Evolutionary conservation across 2,797 vertebrate genomes (phyloP).

Genomic region (Labroides dimidiatus): DNA sequence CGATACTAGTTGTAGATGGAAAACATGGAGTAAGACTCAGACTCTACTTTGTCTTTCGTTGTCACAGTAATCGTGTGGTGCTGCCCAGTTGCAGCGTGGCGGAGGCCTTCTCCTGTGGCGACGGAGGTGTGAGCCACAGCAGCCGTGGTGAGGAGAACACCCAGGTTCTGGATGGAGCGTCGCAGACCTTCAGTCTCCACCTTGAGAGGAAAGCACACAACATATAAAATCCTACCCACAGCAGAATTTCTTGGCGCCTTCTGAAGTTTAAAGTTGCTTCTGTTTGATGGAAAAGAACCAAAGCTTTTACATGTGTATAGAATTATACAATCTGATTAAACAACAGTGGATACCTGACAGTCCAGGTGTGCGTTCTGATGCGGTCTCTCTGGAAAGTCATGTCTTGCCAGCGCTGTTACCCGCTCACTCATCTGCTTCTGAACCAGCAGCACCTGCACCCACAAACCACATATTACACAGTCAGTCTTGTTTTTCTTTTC

Average conservation of each 20-base stretch:
- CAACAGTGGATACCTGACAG: constrained; percentile 77
- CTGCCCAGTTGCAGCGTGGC: constrained; percentile 92
- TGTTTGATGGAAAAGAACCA: background rate
- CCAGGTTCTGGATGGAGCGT: constrained; percentile 94
- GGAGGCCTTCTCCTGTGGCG: constrained; percentile 93
- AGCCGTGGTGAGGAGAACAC: constrained; percentile 90
- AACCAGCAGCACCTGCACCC: constrained; percentile 88
- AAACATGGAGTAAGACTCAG: background rate
- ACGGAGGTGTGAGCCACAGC: constrained; percentile 92
- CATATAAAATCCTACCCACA: background rate
- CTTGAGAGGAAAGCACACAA: constrained; percentile 39
- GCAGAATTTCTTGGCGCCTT: background rate
- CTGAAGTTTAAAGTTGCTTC: background rate
- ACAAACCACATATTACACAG: constrained; percentile 3
- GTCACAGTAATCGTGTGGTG: constrained; percentile 91
- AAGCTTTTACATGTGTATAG: too few relatives aligned
- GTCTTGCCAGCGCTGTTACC: constrained; percentile 88
- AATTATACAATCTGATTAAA: background rate
- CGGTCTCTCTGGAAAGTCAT: constrained; percentile 91
- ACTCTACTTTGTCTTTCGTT: constrained; percentile 91
- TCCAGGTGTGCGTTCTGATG: constrained; percentile 95
- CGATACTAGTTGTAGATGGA: background rate
- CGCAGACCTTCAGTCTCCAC: constrained; percentile 92
- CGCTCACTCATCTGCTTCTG: constrained; percentile 97
- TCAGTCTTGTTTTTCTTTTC: background rate